A percentile compares a stretch with the other conserved stretches of the same genome.
Conservation (phyloP, 2,113 vertebrate species). For the Thunnus maccoyii region DNA sequence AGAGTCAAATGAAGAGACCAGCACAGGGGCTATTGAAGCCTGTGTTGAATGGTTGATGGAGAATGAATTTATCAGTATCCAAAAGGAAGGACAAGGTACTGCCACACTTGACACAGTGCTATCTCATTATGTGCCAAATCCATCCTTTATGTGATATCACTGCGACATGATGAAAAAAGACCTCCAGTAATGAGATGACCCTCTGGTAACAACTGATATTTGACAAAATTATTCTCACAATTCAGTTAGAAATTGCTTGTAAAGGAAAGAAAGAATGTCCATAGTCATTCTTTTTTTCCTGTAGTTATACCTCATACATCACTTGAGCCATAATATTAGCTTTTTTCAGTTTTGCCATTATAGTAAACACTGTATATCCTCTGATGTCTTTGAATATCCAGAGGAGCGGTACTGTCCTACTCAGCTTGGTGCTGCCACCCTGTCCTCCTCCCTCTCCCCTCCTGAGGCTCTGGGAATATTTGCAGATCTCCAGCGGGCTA, state of each 20-base stretch:
- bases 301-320: not conserved
- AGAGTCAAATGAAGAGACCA: slow-evolving; percentile 53
- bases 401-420: slow-evolving; percentile 90
- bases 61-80: slow-evolving; percentile 94
- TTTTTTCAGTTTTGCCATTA: not conserved
- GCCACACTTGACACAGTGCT: not conserved
- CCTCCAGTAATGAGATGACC: not conserved
- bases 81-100: slow-evolving; percentile 79
- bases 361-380: not conserved
- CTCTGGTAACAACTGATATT: not conserved
- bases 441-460: slow-evolving; percentile 96
- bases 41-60: slow-evolving; percentile 94
- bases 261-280: not conserved
- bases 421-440: slow-evolving; percentile 93
- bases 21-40: slow-evolving; percentile 88
- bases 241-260: not conserved
- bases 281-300: not conserved
- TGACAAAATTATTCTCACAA: too few species aligned
- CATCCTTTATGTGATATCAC: not conserved
- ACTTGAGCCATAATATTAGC: not conserved
- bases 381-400: slow-evolving; percentile 59
- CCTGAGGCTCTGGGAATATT: slow-evolving; percentile 95
- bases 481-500: slow-evolving; percentile 96
- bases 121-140: not conserved
- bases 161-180: not conserved